Evolutionary conservation across 1,140 invertebrate species (phyloP), one percentile per base, ranked within the genome.

Genomic region (Eumeta japonica): DNA sequence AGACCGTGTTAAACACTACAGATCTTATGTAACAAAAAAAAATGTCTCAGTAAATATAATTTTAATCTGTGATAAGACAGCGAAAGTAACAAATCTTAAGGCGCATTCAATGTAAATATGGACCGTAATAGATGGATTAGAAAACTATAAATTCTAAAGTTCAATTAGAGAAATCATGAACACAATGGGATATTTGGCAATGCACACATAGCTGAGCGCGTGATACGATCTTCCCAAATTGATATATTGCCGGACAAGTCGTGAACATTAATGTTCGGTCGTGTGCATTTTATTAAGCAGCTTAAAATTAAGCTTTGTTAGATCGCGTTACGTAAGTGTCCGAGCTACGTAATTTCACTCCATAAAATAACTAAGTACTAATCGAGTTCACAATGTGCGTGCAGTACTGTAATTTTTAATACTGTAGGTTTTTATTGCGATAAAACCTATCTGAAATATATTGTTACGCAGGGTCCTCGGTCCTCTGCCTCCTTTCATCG

Each of bases 211-310:
- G 45, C 28, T 31, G 27, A 28, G 10, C 20, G 32, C 29, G 27
- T 24, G 51, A 57, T 51, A 49, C 43, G 39, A 58, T 52, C 51
- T 19, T 29, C n/a, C 30, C 30, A 55, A 58, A 52, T 52, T 54
- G 41, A 30, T 45, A 37, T 45, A 43, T 43, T 44, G 43, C 37
- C 40, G 44, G 43, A 43, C 43, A 45, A 51, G 29, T 58, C 52
- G 52, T 55, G 49, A 52, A 43, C 44, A 41, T 46, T 42, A 46
- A 37, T 39, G 46, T 47, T 37, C 49, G 48, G 42, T 58, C 55
- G 55, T 58, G 55, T 45, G 52, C 37, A 48, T 43, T 35, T 51
- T 45, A 58, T 50, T 52, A 55, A 11, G 28, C 28, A 4, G 28
- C 28, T 29, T n/a, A 29, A 29, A 10, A n/a, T 29, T 29, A 11